Percentiles rank a stretch among this genome's conserved stretches.
Conservation (phyloP, 2,888 invertebrate species). For the Stenotaenia linearis region DNA sequence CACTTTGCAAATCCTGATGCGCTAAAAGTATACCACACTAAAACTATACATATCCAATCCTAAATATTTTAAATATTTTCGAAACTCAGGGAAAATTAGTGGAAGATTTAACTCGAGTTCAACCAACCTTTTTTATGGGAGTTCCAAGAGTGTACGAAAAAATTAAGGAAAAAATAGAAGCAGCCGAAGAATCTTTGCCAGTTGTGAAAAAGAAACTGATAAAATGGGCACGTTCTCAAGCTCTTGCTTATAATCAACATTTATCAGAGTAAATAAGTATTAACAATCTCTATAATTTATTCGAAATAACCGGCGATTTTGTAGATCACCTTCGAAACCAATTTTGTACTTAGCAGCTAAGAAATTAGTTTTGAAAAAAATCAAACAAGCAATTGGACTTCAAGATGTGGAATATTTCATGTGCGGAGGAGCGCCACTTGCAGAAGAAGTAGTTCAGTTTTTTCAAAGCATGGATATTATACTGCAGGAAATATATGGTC, state of each 20-base stretch:
- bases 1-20: constrained; percentile 90
- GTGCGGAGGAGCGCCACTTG: constrained; percentile 80
- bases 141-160: constrained; percentile 93
- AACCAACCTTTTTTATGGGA: constrained; percentile 77
- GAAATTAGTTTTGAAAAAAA: constrained; percentile 68
- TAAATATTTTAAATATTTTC: constrained; percentile 44
- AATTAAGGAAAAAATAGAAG: constrained; percentile 78
- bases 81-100: constrained; percentile 62
- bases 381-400: constrained; percentile 70
- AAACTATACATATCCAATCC: too few species aligned
- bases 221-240: constrained; percentile 5
- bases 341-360: constrained; percentile 45
- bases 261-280: background rate
- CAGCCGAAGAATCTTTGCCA: constrained; percentile 52
- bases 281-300: background rate
- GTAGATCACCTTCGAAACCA: background rate
- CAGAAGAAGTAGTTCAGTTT: constrained; percentile 75
- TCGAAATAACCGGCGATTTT: too few species aligned
- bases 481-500: constrained; percentile 45
- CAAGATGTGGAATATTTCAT: constrained; percentile 63
- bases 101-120: constrained; percentile 66
- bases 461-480: constrained; percentile 44
- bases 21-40: constrained; percentile 51
- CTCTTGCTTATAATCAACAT: background rate
- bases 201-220: background rate